phyloP scores from a whole-genome alignment of 2,888 invertebrate species.

The Gerris lacustris region DNA sequence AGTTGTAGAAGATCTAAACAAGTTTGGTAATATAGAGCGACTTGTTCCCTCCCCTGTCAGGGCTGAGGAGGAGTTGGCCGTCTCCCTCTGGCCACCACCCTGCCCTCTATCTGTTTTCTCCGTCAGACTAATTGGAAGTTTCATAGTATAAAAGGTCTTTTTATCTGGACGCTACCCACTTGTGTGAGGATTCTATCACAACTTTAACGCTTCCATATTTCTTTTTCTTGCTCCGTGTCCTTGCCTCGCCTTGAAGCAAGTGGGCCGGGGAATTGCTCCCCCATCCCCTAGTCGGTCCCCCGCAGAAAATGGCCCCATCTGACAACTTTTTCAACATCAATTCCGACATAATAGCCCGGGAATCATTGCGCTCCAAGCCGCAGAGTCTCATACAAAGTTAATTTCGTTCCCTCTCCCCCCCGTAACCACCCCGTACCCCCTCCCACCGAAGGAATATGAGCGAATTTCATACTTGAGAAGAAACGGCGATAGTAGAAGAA shows the following conservation, averaged over 20 bases:
- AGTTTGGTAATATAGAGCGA: constrained; percentile 5
- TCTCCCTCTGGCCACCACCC: too few species aligned
- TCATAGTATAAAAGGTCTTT: neutral
- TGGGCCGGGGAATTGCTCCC: too few species aligned
- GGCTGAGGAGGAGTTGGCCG: too few species aligned
- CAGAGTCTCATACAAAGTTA: neutral
- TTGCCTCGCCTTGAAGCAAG: neutral
- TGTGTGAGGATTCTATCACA: constrained; percentile 1
- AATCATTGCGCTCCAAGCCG: neutral
- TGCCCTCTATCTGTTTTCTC: neutral
- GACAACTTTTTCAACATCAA: constrained; percentile 3
- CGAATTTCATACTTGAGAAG: neutral
- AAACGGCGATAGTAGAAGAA: neutral
- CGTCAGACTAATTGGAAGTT: neutral
- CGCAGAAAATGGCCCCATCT: constrained; percentile 3
- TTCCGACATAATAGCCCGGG: constrained; percentile 5
- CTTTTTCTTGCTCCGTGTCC: neutral
- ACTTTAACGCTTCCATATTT: constrained; percentile 5
- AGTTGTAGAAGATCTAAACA: neutral
- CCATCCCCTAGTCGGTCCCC: too few species aligned
- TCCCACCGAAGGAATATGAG: neutral
- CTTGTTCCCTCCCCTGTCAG: neutral
- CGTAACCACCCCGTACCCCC: neutral
- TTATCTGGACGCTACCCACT: neutral
- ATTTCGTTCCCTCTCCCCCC: neutral